Conservation (phyloP, 2,797 vertebrate genomes). For the Margarornis squamiger region DNA sequence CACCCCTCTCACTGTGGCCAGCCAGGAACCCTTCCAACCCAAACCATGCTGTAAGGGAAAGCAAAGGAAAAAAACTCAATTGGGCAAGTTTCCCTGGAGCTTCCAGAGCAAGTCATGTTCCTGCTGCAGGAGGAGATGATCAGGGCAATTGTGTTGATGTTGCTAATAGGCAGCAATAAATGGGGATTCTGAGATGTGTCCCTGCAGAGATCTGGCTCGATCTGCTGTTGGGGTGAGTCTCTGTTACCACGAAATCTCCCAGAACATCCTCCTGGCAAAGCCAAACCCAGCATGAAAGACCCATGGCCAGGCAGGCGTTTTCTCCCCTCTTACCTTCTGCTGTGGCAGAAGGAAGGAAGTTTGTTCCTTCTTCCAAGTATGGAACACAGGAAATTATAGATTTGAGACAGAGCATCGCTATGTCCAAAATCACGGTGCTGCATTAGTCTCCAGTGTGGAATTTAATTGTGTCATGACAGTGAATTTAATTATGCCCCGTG, state of each 20-base stretch:
- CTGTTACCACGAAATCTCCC: neutral
- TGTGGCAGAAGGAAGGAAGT: neutral
- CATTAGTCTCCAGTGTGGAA: constrained; percentile 17
- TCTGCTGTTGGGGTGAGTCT: rapidly evolving
- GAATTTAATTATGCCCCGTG: constrained; percentile 42
- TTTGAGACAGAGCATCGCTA: neutral
- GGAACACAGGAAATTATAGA: neutral
- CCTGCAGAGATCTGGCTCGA: neutral
- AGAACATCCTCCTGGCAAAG: neutral
- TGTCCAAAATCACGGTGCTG: constrained; percentile 24
- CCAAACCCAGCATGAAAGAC: neutral
- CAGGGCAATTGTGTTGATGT: neutral
- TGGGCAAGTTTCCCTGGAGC: neutral
- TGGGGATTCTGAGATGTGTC: neutral
- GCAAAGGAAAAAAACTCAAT: neutral
- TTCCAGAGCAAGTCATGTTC: neutral
- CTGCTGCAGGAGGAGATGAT: neutral
- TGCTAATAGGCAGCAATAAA: neutral
- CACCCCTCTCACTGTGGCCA: neutral
- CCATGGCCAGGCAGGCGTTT: neutral
- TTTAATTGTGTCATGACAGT: constrained; percentile 37
- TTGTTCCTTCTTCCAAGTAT: neutral
- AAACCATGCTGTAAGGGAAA: neutral
- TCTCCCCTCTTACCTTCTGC: neutral
- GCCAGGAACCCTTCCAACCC: neutral